Conservation (phyloP, 2,113 vertebrate genomes). For the Ptilonorhynchus violaceus region DNA sequence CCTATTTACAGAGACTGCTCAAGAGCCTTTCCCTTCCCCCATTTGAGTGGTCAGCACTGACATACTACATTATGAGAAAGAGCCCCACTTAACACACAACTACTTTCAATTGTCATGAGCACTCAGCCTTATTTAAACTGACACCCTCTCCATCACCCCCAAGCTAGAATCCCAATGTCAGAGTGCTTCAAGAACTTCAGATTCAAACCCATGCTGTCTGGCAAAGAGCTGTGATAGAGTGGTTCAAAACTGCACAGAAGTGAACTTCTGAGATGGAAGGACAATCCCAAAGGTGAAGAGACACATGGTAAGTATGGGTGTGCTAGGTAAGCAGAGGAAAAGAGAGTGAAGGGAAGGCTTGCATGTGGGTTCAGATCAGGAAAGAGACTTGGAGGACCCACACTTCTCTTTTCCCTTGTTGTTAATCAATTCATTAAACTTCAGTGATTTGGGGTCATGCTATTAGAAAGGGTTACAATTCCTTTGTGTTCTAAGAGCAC, state of each 20-base stretch:
- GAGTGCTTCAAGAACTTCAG: conserved; percentile 42
- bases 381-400: background rate
- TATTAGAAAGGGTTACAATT: background rate
- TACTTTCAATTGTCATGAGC: conserved; percentile 61
- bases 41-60: conserved; percentile 47
- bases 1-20: background rate
- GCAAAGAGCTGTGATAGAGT: background rate
- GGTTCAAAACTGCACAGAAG: background rate
- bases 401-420: background rate
- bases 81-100: conserved; percentile 36
- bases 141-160: conserved; percentile 56
- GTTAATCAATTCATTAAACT: background rate
- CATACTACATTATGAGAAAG: conserved; percentile 39
- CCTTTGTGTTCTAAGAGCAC: background rate
- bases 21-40: conserved; percentile 29
- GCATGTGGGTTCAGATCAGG: background rate
- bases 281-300: background rate
- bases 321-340: background rate
- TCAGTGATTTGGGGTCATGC: background rate
- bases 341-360: background rate
- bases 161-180: conserved; percentile 63
- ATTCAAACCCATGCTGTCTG: conserved; percentile 27
- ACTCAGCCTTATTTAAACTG: conserved; percentile 65
- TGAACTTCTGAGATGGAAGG: background rate
- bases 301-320: background rate